Base-by-base conservation (phyloP, 2,797 vertebrate species). In the Typhlichthys subterraneus region DNA sequence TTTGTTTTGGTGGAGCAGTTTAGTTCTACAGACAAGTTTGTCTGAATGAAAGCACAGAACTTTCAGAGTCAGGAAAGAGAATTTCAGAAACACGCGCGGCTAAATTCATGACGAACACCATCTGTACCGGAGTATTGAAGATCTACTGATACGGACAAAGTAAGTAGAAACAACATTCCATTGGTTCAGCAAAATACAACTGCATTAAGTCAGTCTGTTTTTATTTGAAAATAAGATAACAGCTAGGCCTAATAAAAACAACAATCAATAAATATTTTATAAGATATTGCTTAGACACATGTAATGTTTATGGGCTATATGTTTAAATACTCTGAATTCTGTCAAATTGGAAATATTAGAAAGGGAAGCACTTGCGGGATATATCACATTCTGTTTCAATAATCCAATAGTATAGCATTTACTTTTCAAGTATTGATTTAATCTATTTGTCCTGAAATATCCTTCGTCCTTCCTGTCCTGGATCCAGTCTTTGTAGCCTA, bases 401-500 rank as follows among this genome's bases (percentile, higher is more conserved):
- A 38, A 38, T 38, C 33, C 6, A 38, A 9, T 9, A 38, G 8
- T 38, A 6, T 38, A 38, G 33, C 8, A 38, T 38, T 38, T 9
- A 38, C 1, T 6, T 38, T 6, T 38, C 8, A 38, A 38, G 8
- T 9, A 38, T 38, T 29, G 8, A 38, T 38, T 38, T 6, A 1
- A 38, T 38, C 33, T 38, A 38, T 38, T 38, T 38, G 6, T 9
- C 33, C 33, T 5, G 45, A 0, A 46, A 53, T n/a, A 57, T 9
- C 15, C 29, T 17, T 54, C 65, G 19, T 69, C 17, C 53, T 66
- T 45, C 57, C 53, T 68, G 46, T 69, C 63, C 70, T 72, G 76
- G 74, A 72, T 45, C 60, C 31, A 69, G 12, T 69, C 74, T 12
- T 72, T 48, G 23, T 29, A 33, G 15, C 63, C 71, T 59, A 56